A percentile compares a stretch with the other conserved stretches of the same genome.
Conservation (phyloP, 2,797 vertebrate species). For the Cryptoblepharus egeriae region DNA sequence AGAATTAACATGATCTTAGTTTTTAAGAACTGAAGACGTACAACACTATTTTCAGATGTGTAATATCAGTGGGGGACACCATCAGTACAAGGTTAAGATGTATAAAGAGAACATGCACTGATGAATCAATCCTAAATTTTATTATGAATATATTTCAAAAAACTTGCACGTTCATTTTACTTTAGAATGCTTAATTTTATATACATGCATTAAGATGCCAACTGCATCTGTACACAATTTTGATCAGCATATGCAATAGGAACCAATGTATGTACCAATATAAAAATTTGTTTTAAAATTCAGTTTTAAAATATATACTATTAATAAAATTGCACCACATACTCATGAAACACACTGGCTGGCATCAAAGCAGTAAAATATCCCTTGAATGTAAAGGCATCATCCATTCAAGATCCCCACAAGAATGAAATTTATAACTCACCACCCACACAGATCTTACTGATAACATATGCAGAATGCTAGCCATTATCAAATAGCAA, state of each 20-base stretch:
- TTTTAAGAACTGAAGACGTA: neutral
- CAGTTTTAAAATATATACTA: conserved; percentile 55
- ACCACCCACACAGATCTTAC: too few relatives aligned
- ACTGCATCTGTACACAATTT: neutral
- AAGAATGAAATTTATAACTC: neutral
- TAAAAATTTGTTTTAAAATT: conserved; percentile 47
- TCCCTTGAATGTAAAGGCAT: conserved; percentile 12
- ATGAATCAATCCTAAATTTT: conserved; percentile 44
- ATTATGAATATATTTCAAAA: conserved; percentile 60
- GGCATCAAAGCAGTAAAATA: conserved; percentile 28
- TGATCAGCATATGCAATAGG: conserved; percentile 25
- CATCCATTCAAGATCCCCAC: neutral
- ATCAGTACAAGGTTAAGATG: conserved; percentile 9
- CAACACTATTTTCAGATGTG: neutral
- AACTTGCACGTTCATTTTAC: conserved; percentile 50
- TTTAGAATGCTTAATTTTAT: conserved; percentile 57
- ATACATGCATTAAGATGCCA: conserved; percentile 50
- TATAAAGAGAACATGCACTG: conserved; percentile 53
- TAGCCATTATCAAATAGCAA: neutral
- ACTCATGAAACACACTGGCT: conserved; percentile 24
- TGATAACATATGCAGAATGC: neutral
- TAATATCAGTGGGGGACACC: neutral
- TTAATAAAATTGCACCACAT: conserved; percentile 30
- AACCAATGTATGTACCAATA: conserved; percentile 44
- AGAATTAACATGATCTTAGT: neutral